These are phyloP conservation scores for Rostratula benghalensis DNA, from an alignment of 2,113 vertebrate species.

Conservation along the genomic window DNA sequence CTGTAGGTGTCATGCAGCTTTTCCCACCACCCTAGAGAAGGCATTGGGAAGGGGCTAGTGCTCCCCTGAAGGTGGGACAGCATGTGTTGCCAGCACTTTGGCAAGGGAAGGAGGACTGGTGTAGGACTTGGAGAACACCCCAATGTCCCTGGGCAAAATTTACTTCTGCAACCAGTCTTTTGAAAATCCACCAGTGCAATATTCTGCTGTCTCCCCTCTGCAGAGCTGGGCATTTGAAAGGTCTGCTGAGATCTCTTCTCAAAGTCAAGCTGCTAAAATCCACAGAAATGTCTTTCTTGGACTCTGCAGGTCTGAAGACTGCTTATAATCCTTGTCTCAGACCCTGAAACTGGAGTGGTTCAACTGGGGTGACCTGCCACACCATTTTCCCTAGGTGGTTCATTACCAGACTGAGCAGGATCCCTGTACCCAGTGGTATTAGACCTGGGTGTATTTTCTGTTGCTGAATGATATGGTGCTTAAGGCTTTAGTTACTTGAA, in stretches of 20 bases:
- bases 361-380: neutral
- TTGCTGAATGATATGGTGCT: neutral
- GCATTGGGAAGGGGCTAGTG: neutral
- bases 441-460: neutral
- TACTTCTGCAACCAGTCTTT: neutral
- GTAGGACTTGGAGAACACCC: neutral
- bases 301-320: neutral
- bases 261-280: neutral
- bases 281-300: neutral
- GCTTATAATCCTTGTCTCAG: neutral
- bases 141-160: neutral
- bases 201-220: neutral
- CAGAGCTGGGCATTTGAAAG: neutral
- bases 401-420: neutral
- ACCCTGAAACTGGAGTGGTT: neutral
- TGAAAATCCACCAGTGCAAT: neutral
- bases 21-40: neutral
- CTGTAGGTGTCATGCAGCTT: neutral
- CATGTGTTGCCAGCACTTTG: neutral
- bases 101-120: neutral
- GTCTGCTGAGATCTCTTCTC: neutral
- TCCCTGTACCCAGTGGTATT: rapidly evolving
- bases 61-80: neutral
- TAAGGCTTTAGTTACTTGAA: neutral
- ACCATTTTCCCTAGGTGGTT: neutral